Evolutionary conservation across 2,888 invertebrate species (phyloP).

Genomic region (Holacanthella duospinosa): DNA sequence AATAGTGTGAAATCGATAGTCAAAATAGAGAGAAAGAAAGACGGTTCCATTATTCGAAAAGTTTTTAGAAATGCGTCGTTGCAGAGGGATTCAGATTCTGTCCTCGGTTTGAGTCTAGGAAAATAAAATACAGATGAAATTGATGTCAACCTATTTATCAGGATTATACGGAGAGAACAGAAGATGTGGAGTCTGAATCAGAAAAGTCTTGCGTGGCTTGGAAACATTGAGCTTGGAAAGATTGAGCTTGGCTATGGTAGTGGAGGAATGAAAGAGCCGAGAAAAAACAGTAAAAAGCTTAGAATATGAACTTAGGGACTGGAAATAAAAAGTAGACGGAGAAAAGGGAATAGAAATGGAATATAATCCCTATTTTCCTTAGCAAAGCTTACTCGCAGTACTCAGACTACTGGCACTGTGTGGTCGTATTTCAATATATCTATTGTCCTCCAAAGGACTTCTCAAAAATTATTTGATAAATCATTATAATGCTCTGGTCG

Average conservation of each 20-base stretch:
- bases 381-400: slow-evolving; percentile 13
- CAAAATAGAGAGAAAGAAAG: slow-evolving; percentile 26
- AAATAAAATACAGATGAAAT: slow-evolving; percentile 29
- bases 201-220: not conserved
- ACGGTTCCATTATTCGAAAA: slow-evolving; percentile 8
- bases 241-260: too few species aligned
- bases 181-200: slow-evolving; percentile 1
- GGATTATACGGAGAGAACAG: slow-evolving; percentile 35
- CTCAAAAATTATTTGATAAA: slow-evolving; percentile 37
- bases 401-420: slow-evolving; percentile 19
- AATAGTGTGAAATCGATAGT: slow-evolving; percentile 34
- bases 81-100: slow-evolving; percentile 14
- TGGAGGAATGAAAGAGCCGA: not conserved
- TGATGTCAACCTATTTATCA: slow-evolving; percentile 38
- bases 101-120: slow-evolving; percentile 15
- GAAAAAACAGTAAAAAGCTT: too few species aligned
- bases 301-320: too few species aligned
- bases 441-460: slow-evolving; percentile 20
- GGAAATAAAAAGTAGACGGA: not conserved
- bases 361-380: slow-evolving; percentile 33
- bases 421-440: slow-evolving; percentile 35
- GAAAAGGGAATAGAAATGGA: slow-evolving; percentile 21
- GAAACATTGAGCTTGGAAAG: not conserved
- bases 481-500: slow-evolving; percentile 38
- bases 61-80: not conserved